Percentiles rank a stretch among this genome's conserved stretches.
phyloP scores from a whole-genome alignment of 2,113 vertebrate genomes.

The Coptodon bakossiorum region DNA sequence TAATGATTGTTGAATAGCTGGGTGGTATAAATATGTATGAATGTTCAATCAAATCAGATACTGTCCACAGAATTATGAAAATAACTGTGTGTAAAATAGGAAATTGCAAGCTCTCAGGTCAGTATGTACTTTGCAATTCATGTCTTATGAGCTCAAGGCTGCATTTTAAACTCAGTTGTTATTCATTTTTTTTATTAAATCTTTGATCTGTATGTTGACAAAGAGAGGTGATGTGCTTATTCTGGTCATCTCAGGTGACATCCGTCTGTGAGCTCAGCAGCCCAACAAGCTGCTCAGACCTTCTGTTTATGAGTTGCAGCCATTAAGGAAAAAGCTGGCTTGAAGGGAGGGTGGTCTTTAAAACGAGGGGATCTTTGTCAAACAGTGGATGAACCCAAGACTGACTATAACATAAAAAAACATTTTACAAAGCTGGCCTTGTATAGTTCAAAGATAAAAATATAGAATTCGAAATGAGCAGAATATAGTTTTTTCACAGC shows the following conservation, averaged over 20 bases:
- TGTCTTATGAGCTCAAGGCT: not conserved
- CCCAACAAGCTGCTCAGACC: not conserved
- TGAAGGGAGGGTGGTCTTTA: not conserved
- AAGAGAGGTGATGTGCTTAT: not conserved
- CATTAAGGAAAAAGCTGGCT: not conserved
- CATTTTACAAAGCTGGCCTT: not conserved
- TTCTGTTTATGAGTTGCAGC: not conserved
- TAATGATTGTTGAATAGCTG: not conserved
- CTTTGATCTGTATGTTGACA: not conserved
- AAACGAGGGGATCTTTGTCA: not conserved
- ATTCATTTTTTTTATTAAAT: accelerated
- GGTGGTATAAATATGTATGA: not conserved
- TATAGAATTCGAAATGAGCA: not conserved
- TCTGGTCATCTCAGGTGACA: not conserved
- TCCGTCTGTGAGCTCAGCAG: not conserved
- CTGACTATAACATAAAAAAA: not conserved
- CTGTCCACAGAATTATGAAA: not conserved
- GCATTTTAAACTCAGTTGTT: not conserved
- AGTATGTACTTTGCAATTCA: not conserved
- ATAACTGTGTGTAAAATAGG: not conserved
- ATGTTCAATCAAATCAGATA: not conserved
- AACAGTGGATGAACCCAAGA: not conserved
- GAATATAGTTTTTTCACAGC: not conserved
- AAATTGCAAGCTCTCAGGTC: not conserved
- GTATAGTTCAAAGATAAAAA: not conserved